Conservation (phyloP, 2,888 invertebrate genomes). For the Trichogramma dendrolimi region DNA sequence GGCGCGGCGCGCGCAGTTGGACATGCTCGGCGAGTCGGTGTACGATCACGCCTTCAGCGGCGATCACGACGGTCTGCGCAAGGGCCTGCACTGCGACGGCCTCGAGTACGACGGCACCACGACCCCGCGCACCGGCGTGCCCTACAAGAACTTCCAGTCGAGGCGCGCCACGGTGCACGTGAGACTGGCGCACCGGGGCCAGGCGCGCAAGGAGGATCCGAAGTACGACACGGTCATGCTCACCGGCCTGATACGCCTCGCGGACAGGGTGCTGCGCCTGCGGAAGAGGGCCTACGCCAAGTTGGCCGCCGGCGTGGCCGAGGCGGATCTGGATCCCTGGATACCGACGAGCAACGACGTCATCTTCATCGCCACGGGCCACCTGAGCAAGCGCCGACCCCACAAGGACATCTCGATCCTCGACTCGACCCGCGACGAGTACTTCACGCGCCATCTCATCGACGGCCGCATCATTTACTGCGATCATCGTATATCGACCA, state of each 20-base stretch:
- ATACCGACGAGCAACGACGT: constrained; percentile 43
- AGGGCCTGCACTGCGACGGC: constrained; percentile 54
- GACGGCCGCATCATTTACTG: constrained; percentile 86
- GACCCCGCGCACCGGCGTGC: constrained; percentile 1
- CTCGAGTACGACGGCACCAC: constrained; percentile 42
- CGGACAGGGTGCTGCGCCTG: constrained; percentile 36
- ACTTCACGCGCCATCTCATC: constrained; percentile 81
- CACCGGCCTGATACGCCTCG: constrained; percentile 51
- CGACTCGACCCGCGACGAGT: constrained; percentile 75
- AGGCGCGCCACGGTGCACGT: constrained; percentile 53
- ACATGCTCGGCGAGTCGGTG: constrained; percentile 76
- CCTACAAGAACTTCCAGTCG: constrained; percentile 32
- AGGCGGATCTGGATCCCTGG: background rate
- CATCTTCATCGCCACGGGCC: constrained; percentile 69
- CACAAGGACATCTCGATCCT: constrained; percentile 63
- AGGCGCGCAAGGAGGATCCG: constrained; percentile 53
- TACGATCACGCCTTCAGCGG: constrained; percentile 77
- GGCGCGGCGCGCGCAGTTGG: constrained; percentile 58
- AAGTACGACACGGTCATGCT: constrained; percentile 55
- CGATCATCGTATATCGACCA: constrained; percentile 84
- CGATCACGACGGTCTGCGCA: constrained; percentile 70
- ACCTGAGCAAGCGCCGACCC: constrained; percentile 67
- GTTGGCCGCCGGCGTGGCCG: no score
- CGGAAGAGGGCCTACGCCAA: constrained; percentile 29
- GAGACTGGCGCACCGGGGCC: constrained; percentile 52